Evolutionary conservation across 2,797 vertebrate genomes (phyloP), one percentile per base, ranked within the genome.

Genomic region (Choloepus didactylus): DNA sequence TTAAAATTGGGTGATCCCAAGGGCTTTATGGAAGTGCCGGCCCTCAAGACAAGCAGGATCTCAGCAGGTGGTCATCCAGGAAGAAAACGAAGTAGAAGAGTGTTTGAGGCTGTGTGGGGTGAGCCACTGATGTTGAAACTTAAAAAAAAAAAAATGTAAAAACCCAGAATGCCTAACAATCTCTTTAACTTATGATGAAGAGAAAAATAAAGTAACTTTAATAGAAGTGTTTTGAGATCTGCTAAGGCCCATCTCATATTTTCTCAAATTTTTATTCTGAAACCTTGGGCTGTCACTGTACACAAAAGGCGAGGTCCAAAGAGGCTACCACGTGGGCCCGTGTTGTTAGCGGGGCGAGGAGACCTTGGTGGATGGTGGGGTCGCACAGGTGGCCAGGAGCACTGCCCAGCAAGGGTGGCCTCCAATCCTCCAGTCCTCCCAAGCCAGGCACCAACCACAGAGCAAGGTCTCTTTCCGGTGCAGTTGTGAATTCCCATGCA

Each of bases 341-440:
- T 21, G 0, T 38, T 41, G 15, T 19, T 49, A 14, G 66, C 77
- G 66, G 21, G 60, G 51, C 10, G 14, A 76, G 19, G n/a, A 4
- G 27, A 41, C 41, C 1, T 0, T 2, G 35, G 62, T 38, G 15
- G 38, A 1, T 1, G 6, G 31, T 14, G 7, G 35, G 41, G 11
- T 56, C 2, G 0, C 38, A 44, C 16, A 9, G 56, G 69, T 75
- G 86, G 10, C 44, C 29, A 4, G 59, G 44, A 0, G 1, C 76
- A 14, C 29, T 3, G 1, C 6, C 14, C 0, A 0, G 41, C 41
- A 6, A 10, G 72, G 16, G 41, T 3, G 2, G 3, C 0, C 0
- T n/a, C 46, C 29, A 27, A 10, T 0, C 6, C 23, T 11, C 35
- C 0, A 0, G 12, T 7, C 14, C 49, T 59, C 35, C 41, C 49